Base-by-base conservation (phyloP, 2,888 invertebrate species). In the Phymatocera aterrima region DNA sequence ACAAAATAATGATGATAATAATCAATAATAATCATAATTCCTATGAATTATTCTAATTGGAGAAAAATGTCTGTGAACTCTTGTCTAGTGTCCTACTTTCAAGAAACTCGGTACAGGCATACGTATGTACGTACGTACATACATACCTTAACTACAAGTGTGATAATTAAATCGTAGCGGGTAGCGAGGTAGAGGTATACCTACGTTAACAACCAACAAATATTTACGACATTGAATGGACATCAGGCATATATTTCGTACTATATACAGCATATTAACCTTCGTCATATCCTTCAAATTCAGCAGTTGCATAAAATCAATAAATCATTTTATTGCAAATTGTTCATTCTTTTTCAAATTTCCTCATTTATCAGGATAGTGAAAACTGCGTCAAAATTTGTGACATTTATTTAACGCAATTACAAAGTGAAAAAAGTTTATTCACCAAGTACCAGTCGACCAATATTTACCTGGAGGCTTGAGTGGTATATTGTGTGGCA, bases 391-490 rank as follows among this genome's bases (percentile, higher is more conserved):
- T 28, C 24, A 37, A 54, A 51, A 15, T 51, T 54, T 68, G 40
- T 31, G 12, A 6, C 24, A 60, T 61, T 15, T 64, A 28, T 1
- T 3, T 31, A 31, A 28, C 18, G 3, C 28, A 40, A 21, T 48
- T 28, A n/a, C n/a, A 5, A 51, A 54, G 65, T 24, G 48, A 1
- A 64, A 18, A 70, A 70, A 64, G 34, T 40, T 34, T 65, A 43
- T 65, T 64, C 31, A 34, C 5, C 15, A 1, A 68, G 3, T 6
- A 51, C 37, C 18, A 21, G 61, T 74, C 40, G 18, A 8, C 12
- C 28, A 64, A n/a, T 34, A 46, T 84, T 86, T 82, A 92, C 92
- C 92, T 83, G 91, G 91, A 79, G 91, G 91, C 84, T 91, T 91
- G 34, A 89, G 82, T 81, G 91, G 90, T 83, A 91, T 87, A 77